These are phyloP conservation scores for Ariopsis seemanni DNA, from an alignment of 2,113 vertebrate genomes.

Conservation along the genomic window DNA sequence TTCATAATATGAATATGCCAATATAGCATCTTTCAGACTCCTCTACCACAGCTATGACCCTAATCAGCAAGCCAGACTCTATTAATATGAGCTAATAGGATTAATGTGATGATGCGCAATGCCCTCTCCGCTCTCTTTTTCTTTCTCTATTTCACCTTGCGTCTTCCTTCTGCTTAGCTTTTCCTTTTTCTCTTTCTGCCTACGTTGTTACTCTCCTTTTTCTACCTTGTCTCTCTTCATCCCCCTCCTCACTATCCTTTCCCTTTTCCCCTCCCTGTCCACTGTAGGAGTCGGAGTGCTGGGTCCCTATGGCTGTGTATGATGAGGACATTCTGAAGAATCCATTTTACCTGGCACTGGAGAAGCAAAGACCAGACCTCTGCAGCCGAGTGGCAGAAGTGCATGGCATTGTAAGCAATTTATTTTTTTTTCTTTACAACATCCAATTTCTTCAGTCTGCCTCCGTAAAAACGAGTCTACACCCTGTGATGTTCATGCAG, in stretches of 20 bases:
- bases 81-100: conserved; percentile 20
- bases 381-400: conserved; percentile 82
- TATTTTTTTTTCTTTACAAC: neutral
- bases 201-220: neutral
- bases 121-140: neutral
- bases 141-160: neutral
- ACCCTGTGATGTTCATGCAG: neutral
- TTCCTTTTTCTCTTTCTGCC: neutral
- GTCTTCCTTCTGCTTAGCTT: neutral
- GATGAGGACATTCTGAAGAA: conserved; percentile 97
- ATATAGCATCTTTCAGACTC: neutral
- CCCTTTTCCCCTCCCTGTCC: neutral
- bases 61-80: conserved; percentile 14
- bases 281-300: conserved; percentile 58
- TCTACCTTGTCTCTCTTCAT: neutral
- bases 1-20: neutral
- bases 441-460: neutral
- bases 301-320: conserved; percentile 94
- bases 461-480: neutral
- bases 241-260: neutral
- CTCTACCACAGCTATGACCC: neutral
- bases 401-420: conserved; percentile 85
- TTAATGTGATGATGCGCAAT: neutral
- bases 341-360: conserved; percentile 89
- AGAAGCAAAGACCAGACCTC: conserved; percentile 87